Percentiles rank a stretch among this genome's conserved stretches.
Conservation (phyloP, 92 coral and sea anemone species). For the Porites rus region DNA sequence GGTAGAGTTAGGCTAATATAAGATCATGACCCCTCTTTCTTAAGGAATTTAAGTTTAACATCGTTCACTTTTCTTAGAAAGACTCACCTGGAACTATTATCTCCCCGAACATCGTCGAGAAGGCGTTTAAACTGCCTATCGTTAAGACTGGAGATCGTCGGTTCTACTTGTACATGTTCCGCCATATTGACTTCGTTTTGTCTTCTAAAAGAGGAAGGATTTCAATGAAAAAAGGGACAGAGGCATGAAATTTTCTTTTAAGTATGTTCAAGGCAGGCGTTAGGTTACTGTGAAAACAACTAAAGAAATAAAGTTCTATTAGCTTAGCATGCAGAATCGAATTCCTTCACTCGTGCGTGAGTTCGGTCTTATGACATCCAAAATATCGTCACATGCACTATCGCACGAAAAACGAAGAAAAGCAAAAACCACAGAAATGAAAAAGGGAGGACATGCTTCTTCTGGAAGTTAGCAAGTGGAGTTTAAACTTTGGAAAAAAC, state of each 20-base stretch:
- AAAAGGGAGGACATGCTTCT: background rate
- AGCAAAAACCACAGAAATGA: background rate
- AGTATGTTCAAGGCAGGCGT: background rate
- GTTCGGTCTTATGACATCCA: background rate
- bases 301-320: background rate
- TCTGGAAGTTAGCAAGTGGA: background rate
- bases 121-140: slow-evolving; percentile 8
- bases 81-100: slow-evolving; percentile 22
- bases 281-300: background rate
- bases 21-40: background rate
- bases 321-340: slow-evolving; percentile 2
- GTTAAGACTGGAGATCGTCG: slow-evolving; percentile 7
- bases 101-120: slow-evolving; percentile 28
- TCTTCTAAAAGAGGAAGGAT: background rate
- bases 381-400: slow-evolving; percentile 19
- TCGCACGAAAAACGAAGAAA: background rate
- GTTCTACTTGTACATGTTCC: slow-evolving; percentile 25
- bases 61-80: background rate
- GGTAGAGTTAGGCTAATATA: background rate
- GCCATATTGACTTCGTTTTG: slow-evolving; percentile 23
- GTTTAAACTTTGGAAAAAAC: background rate
- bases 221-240: background rate
- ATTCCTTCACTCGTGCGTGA: background rate
- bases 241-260: background rate
- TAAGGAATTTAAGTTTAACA: background rate